These are phyloP conservation scores for Drosophila pseudoananassae DNA, from an alignment of 1,140 invertebrate genomes.

Conservation along the genomic window DNA sequence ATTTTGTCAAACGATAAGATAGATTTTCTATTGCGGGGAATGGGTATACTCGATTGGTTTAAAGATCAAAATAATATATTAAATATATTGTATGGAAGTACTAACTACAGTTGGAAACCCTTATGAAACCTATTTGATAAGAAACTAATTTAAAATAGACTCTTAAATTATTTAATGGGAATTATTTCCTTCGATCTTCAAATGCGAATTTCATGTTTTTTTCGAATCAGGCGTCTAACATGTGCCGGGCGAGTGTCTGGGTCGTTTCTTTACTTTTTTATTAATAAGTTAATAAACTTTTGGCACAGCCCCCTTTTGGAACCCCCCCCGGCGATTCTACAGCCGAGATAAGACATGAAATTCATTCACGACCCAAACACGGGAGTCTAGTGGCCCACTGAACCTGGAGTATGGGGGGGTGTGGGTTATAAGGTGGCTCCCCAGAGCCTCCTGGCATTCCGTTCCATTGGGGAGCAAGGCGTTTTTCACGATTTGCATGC, in stretches of 20 bases:
- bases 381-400: slow-evolving; percentile 62
- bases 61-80: no score
- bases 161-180: slow-evolving; percentile 5
- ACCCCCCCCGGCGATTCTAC: slow-evolving; percentile 14
- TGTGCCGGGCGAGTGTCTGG: slow-evolving; percentile 66
- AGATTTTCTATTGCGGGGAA: slow-evolving; percentile 18
- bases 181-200: neutral
- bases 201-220: slow-evolving; percentile 18
- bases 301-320: slow-evolving; percentile 18
- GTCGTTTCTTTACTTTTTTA: slow-evolving; percentile 16
- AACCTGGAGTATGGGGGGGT: slow-evolving; percentile 37
- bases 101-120: no score
- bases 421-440: slow-evolving; percentile 18
- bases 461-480: slow-evolving; percentile 36
- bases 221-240: slow-evolving; percentile 70
- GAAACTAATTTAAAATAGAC: neutral
- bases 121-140: neutral
- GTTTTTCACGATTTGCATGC: slow-evolving; percentile 54
- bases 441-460: neutral
- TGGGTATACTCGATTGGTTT: neutral
- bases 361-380: slow-evolving; percentile 36
- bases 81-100: no score
- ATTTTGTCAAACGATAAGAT: slow-evolving; percentile 44
- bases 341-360: slow-evolving; percentile 61
- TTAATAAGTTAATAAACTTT: slow-evolving; percentile 57